Base-by-base conservation (phyloP, 2,113 vertebrate species). In the Myotis davidii region DNA sequence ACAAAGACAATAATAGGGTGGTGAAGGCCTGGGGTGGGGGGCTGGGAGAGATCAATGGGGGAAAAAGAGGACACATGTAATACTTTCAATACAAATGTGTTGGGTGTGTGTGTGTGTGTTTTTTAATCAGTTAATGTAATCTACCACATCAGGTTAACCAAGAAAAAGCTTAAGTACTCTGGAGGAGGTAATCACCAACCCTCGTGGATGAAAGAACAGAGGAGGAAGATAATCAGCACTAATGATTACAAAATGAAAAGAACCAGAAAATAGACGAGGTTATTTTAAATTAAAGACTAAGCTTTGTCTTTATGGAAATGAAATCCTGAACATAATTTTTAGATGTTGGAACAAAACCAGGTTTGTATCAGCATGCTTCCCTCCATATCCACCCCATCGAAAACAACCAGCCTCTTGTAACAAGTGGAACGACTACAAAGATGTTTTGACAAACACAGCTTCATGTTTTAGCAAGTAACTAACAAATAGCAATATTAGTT, bases 111-210 rank as follows among this genome's bases (percentile, higher is more conserved):
- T 61, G 59, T 11, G 23, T 61, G 45, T 11, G 9, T 45, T 11
- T 45, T 76, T 70, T 76, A 20, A 56, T 37, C 72, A 42, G 13
- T 88, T 64, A 4, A 25, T 59, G 23, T 61, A 25, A 61, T 61
- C 59, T 61, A 61, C 59, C 59, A 61, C 59, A 27, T 61, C 59
- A 61, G 25, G 59, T 3, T 61, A 61, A 61, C 25, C 9, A 61
- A 61, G 25, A 61, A 27, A 78, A 37, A 91, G 67, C 78, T 86
- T 67, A 34, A 90, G 39, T 95, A 81, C 76, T 72, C 78, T 91
- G 27, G 64, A 85, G 59, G 54, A 76, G 45, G 11, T 76, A 52
- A 69, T 64, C 25, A 65, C 52, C 29, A 85, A n/a, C 74, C 37
- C 52, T 76, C 42, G 56, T 39, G 84, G 13, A 32, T 84, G n/a